Evolutionary conservation across 1,140 invertebrate genomes (phyloP).

Genomic region (Teleogryllus occipitalis): DNA sequence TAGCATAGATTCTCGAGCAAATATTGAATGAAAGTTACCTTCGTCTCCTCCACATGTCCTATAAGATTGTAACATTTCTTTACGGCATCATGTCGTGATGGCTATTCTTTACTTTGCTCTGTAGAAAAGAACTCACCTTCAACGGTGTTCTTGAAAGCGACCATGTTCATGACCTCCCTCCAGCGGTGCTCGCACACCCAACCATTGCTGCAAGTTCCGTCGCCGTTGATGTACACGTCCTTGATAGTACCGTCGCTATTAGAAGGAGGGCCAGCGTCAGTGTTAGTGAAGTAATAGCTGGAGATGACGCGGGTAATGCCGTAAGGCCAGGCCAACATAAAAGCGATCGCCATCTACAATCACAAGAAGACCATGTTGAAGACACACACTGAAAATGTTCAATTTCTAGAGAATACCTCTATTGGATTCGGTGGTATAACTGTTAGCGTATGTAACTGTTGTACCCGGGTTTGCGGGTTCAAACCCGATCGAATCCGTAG

Average conservation of each 20-base stretch:
- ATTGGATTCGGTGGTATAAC: no score
- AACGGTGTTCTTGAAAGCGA: constrained; percentile 59
- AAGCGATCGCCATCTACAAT: neutral
- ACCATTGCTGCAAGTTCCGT: constrained; percentile 62
- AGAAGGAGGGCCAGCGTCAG: constrained; percentile 53
- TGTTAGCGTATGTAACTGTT: no score
- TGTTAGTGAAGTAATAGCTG: constrained; percentile 49
- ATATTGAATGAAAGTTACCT: no score
- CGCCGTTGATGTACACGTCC: constrained; percentile 51
- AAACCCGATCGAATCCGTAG: no score
- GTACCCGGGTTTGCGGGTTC: no score
- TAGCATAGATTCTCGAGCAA: no score
- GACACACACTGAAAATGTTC: neutral
- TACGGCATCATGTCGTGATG: no score
- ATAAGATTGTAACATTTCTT: no score
- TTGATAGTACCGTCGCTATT: constrained; percentile 53
- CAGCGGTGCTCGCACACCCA: constrained; percentile 89
- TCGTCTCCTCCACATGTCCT: no score
- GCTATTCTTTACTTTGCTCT: no score
- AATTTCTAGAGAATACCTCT: no score
- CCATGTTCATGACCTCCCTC: constrained; percentile 75
- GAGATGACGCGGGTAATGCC: constrained; percentile 55
- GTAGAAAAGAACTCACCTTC: constrained; percentile 28
- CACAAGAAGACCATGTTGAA: neutral
- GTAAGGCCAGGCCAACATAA: constrained; percentile 8